These are phyloP conservation scores for Drosophila subobscura DNA, from an alignment of 1,140 invertebrate genomes.

Conservation along the genomic window DNA sequence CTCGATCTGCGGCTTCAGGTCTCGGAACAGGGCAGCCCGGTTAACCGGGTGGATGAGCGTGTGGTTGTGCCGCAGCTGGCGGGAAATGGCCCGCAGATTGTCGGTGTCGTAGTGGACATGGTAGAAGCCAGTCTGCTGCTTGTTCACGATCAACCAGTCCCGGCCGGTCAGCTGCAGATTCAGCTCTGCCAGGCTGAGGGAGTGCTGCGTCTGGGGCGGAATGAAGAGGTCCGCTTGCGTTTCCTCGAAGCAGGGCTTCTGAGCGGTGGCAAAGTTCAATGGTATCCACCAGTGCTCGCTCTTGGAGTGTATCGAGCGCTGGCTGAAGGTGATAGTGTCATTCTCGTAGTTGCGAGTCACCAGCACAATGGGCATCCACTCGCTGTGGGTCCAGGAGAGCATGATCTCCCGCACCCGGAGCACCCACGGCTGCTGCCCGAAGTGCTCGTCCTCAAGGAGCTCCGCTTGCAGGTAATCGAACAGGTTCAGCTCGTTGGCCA, in stretches of 20 bases:
- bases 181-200: slow-evolving; percentile 53
- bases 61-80: slow-evolving; percentile 82
- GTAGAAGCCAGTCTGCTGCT: slow-evolving; percentile 87
- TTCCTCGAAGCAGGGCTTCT: slow-evolving; percentile 83
- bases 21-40: slow-evolving; percentile 86
- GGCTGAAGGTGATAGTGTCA: slow-evolving; percentile 80
- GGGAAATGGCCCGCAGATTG: slow-evolving; percentile 85
- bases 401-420: slow-evolving; percentile 79
- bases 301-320: slow-evolving; percentile 76
- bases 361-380: slow-evolving; percentile 84
- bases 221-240: slow-evolving; percentile 81
- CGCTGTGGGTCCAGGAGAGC: slow-evolving; percentile 85
- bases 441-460: slow-evolving; percentile 65
- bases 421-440: slow-evolving; percentile 60
- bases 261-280: slow-evolving; percentile 85
- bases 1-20: slow-evolving; percentile 83
- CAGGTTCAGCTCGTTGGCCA: slow-evolving; percentile 69
- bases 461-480: slow-evolving; percentile 84
- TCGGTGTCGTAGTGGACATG: slow-evolving; percentile 86
- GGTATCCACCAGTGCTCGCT: slow-evolving; percentile 85
- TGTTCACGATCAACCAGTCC: slow-evolving; percentile 86
- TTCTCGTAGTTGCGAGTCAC: slow-evolving; percentile 84
- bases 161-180: slow-evolving; percentile 58
- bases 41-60: slow-evolving; percentile 85
- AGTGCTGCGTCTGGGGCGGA: slow-evolving; percentile 57